phyloP scores from a whole-genome alignment of 1,140 invertebrate species.

The Ips typographus region DNA sequence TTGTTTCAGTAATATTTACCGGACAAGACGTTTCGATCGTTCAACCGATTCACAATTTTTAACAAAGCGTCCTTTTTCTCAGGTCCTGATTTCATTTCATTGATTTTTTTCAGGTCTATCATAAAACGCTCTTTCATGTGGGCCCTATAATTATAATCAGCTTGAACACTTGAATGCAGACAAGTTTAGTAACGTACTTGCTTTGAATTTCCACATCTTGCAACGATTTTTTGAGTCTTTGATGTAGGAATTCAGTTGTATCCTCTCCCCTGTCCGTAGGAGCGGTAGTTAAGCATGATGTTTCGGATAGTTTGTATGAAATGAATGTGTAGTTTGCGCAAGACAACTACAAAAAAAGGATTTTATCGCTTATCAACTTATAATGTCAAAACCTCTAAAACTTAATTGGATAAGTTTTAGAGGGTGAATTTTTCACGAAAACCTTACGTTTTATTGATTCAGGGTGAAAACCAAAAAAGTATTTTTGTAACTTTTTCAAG shows the following conservation, averaged over 20 bases:
- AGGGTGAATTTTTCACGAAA: background rate
- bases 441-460: background rate
- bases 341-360: constrained; percentile 68
- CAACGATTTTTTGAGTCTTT: constrained; percentile 77
- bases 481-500: too few species aligned
- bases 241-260: constrained; percentile 44
- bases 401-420: background rate
- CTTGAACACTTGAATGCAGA: too few species aligned
- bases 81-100: constrained; percentile 82
- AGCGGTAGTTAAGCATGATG: constrained; percentile 73
- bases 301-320: constrained; percentile 74
- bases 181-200: constrained; percentile 62
- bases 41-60: constrained; percentile 88
- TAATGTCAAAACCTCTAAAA: background rate
- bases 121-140: constrained; percentile 99
- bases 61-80: constrained; percentile 85
- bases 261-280: constrained; percentile 44
- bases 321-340: constrained; percentile 87
- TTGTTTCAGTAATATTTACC: constrained; percentile 44
- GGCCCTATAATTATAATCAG: constrained; percentile 60
- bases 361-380: background rate
- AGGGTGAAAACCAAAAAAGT: too few species aligned
- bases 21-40: constrained; percentile 95
- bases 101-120: constrained; percentile 87
- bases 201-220: constrained; percentile 94